Percentiles rank a stretch among this genome's conserved stretches.
Evolutionary conservation across 2,888 invertebrate genomes (phyloP).

Genomic region (Ochlodes sylvanus): DNA sequence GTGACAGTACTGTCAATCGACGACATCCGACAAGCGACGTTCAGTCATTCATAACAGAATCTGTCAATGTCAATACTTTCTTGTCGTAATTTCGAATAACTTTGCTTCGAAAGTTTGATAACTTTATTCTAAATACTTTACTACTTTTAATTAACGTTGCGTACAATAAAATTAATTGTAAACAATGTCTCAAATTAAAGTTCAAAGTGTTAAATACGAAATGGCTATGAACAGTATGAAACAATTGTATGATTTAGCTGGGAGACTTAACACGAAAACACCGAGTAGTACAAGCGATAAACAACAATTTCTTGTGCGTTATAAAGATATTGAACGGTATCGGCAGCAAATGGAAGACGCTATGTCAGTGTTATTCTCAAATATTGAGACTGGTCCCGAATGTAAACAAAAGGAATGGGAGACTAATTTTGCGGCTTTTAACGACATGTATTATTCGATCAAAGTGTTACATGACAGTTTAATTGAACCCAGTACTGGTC

Average conservation of each 20-base stretch:
- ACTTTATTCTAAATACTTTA: too few species aligned
- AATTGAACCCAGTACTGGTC: slow-evolving; percentile 1
- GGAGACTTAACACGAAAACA: background rate
- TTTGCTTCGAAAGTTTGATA: too few species aligned
- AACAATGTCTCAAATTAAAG: background rate
- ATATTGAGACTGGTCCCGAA: too few species aligned
- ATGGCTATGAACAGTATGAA: too few species aligned
- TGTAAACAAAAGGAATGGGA: too few species aligned
- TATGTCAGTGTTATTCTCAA: slow-evolving; percentile 10
- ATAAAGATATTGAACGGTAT: background rate
- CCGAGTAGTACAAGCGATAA: background rate
- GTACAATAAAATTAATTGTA: too few species aligned
- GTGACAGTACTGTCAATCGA: too few species aligned
- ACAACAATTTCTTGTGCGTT: slow-evolving; percentile 11
- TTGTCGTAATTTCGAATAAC: too few species aligned
- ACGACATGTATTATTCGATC: slow-evolving; percentile 14
- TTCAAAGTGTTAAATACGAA: background rate
- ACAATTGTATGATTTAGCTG: background rate
- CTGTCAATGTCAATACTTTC: too few species aligned
- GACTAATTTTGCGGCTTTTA: slow-evolving; percentile 2
- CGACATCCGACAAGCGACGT: too few species aligned
- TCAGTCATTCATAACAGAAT: too few species aligned
- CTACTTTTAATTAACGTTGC: too few species aligned
- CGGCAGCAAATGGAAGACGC: slow-evolving; percentile 15
- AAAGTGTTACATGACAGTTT: slow-evolving; percentile 8